A percentile compares a stretch with the other conserved stretches of the same genome.
Conservation (phyloP, 37 sponge, comb jelly and placozoan genomes). For the Halichondria panicea region DNA sequence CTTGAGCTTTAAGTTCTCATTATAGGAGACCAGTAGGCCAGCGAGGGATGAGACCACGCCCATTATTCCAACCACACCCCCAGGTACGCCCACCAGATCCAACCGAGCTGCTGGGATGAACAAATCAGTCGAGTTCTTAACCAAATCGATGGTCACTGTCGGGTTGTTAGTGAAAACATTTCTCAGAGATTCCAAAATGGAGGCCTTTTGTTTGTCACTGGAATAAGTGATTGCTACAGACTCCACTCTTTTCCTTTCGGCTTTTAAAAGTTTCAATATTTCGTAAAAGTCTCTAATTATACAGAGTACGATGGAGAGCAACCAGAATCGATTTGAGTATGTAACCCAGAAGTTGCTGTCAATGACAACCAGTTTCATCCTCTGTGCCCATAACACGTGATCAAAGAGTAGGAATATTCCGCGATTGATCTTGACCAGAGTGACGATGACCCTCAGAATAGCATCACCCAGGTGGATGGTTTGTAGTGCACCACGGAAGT, state of each 20-base stretch:
- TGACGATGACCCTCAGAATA: constrained; percentile 47
- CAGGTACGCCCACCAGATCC: constrained; percentile 36
- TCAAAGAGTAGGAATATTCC: constrained; percentile 78
- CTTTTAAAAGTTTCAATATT: constrained; percentile 20
- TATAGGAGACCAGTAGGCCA: constrained; percentile 40
- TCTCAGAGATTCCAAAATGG: neutral
- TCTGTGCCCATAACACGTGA: constrained; percentile 70
- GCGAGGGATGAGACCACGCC: constrained; percentile 67
- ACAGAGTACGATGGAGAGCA: constrained; percentile 43
- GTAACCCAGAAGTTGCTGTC: constrained; percentile 47
- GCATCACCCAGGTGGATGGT: constrained; percentile 68
- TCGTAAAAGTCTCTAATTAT: constrained; percentile 62
- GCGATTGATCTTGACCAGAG: constrained; percentile 59
- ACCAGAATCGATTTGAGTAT: constrained; percentile 62
- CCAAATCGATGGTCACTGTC: constrained; percentile 47
- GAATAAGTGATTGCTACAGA: neutral
- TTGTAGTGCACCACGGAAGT: constrained; percentile 55
- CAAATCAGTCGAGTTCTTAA: constrained; percentile 69
- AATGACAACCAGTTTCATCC: constrained; percentile 46
- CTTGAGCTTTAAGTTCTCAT: constrained; percentile 58
- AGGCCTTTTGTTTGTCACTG: neutral
- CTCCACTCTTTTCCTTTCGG: constrained; percentile 30
- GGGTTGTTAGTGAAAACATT: constrained; percentile 42
- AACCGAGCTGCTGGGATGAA: constrained; percentile 56
- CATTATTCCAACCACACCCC: constrained; percentile 66